Evolutionary conservation across 2,888 invertebrate genomes (phyloP), one percentile per base, ranked within the genome.

Genomic region (Cerastoderma edule): DNA sequence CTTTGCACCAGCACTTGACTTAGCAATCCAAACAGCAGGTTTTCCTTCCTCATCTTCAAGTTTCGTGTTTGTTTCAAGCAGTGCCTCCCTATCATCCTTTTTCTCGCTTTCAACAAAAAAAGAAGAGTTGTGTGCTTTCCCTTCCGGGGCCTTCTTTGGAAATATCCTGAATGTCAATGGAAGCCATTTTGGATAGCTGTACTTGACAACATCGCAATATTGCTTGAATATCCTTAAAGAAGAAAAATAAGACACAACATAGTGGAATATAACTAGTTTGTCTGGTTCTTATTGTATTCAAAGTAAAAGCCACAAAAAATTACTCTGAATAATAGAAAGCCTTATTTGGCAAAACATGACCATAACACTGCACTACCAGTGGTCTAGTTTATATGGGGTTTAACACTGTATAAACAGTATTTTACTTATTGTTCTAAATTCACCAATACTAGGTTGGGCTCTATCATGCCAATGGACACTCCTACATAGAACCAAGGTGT

Each of bases 1-100:
- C 81, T 89, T 89, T 19, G 88, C 78, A 5, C 89, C 89, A 46
- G 85, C 68, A 16, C 86, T 76, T 64, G 81, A 79, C 73, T 89
- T 89, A 19, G 86, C 87, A 67, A 89, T 89, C 89, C 89, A 89
- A 1, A 83, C 83, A 0, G 77, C 63, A 33, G 46, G 50, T 44
- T 74, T 78, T 13, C 73, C 69, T 48, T 81, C 80, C n/a, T 76
- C 75, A 48, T 65, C 54, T 10, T 48, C 44, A 32, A 83, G 63
- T 5, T 54, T 76, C 1, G 67, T 39, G 32, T 79, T 66, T 28
- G 65, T 68, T 44, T 81, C 71, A 13, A 80, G 46, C 27, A 88
- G 65, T 22, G 84, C 81, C 10, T 78, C 77, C 44, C 88, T 78
- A 54, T 87, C 88, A 78, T 88, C 88, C 46, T 78, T 79, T 64